phyloP scores from a whole-genome alignment of 2,113 vertebrate genomes.

The Pao palembangensis region DNA sequence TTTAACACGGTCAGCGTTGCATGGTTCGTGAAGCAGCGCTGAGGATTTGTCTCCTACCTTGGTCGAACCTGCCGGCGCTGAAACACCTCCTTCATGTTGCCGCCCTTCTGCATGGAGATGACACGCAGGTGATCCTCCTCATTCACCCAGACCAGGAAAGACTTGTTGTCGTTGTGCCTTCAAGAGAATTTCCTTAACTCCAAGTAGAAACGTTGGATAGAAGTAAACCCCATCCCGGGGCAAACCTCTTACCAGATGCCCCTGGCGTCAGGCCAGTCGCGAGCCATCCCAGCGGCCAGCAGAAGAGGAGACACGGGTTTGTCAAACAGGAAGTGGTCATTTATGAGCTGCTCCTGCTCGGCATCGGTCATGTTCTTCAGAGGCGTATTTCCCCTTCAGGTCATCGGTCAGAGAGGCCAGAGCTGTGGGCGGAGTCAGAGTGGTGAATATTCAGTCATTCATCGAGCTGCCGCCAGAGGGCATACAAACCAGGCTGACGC shows the following conservation, averaged over 20 bases:
- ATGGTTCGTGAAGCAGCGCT: neutral
- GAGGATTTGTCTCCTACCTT: slow-evolving; percentile 64
- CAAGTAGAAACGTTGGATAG: too few relatives aligned
- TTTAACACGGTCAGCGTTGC: neutral
- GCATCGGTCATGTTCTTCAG: slow-evolving; percentile 92
- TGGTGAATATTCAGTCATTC: neutral
- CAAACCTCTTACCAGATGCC: too few relatives aligned
- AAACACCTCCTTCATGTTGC: slow-evolving; percentile 97
- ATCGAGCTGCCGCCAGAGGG: too few relatives aligned
- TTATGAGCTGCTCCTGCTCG: slow-evolving; percentile 95
- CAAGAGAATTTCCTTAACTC: too few relatives aligned
- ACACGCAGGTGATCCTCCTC: slow-evolving; percentile 98
- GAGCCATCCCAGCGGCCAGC: too few relatives aligned
- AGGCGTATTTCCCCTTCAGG: slow-evolving; percentile 90
- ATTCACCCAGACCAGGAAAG: slow-evolving; percentile 88
- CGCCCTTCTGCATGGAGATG: slow-evolving; percentile 98
- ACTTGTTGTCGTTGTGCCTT: too few relatives aligned
- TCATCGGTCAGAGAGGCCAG: slow-evolving; percentile 83
- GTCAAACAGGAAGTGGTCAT: slow-evolving; percentile 97
- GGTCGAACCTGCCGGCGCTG: slow-evolving; percentile 88
- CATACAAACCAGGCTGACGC: too few relatives aligned
- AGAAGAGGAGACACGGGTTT: too few relatives aligned
- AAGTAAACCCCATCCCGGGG: too few relatives aligned
- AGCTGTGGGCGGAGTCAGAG: slow-evolving; percentile 46
- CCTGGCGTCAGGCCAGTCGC: too few relatives aligned